Base-by-base conservation (phyloP, 2,113 vertebrate species). In the Pampusana beccarii region DNA sequence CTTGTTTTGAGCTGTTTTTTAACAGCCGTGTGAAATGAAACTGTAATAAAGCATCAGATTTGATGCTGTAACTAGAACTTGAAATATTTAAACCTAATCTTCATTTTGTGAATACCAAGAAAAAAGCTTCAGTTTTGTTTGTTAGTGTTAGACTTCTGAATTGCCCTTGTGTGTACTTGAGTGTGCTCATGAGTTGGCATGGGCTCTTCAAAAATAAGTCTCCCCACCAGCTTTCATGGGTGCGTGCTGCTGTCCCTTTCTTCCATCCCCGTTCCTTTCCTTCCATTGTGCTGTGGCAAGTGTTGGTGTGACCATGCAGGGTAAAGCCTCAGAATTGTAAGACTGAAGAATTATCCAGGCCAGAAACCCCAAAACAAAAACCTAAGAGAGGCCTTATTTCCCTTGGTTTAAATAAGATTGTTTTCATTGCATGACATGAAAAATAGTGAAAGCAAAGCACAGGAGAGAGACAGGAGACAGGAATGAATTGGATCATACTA, bases 91-190 rank as follows among this genome's bases (percentile, higher is more conserved):
- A 75, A 85, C 31, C 15, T 26, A 9, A 28, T 62, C 15, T 58
- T 88, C 3, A 13, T 82, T 64, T 71, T 88, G 13, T 62, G 26
- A 78, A 53, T 20, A 77, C 19, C 5, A 54, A 33, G 36, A 40
- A 84, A 77, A 72, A 23, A 4, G 6, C 11, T 70, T 10, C 18
- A 28, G 17, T 46, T 92, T 36, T 40, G 2, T 65, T 44, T 19
- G 8, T 46, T 44, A 16, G 8, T 0, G 0, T 29, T 58, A 61
- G 12, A 11, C 14, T 72, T 50, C 11, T 58, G 42, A 19, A 5
- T 38, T 72, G 14, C 23, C 24, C 28, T 26, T 21, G 26, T 7
- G 7, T 79, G 33, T 62, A 6, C 28, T 66, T 67, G 0, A 0
- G 7, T 5, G 5, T 24, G 6, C 29, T 65, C 54, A 8, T 19